phyloP scores from a whole-genome alignment of 2,888 invertebrate genomes.

The Leptarthrus brevirostris region DNA sequence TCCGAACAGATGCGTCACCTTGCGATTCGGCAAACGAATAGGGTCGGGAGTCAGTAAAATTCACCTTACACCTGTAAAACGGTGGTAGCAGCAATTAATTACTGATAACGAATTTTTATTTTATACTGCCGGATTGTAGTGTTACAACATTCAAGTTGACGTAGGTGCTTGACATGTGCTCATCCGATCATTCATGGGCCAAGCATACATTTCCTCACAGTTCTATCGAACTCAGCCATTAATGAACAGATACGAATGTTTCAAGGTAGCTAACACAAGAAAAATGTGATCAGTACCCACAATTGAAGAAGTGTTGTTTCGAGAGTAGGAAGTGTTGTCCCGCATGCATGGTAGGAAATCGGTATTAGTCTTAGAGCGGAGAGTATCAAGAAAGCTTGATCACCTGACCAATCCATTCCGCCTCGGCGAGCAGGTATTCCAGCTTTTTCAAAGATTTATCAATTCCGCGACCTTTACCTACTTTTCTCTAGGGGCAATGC shows the following conservation, averaged over 20 bases:
- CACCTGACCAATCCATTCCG: neutral
- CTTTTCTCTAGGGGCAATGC: slow-evolving; percentile 4
- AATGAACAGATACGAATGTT: too few relatives aligned
- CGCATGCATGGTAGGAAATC: too few relatives aligned
- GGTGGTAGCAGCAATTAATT: neutral
- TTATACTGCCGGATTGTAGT: neutral
- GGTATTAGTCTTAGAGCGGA: too few relatives aligned
- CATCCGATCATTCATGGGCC: too few relatives aligned
- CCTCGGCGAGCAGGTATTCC: neutral
- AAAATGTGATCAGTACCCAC: too few relatives aligned
- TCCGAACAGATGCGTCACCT: slow-evolving; percentile 11
- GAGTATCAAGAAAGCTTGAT: neutral
- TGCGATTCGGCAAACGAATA: slow-evolving; percentile 7
- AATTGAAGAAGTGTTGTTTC: too few relatives aligned
- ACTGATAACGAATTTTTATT: neutral
- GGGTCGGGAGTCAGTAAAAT: neutral
- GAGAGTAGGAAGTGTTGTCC: too few relatives aligned
- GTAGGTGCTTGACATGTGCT: too few relatives aligned
- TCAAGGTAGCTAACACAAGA: too few relatives aligned
- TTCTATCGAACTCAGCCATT: too few relatives aligned
- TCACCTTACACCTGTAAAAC: neutral
- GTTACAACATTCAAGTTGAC: too few relatives aligned
- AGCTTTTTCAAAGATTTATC: neutral
- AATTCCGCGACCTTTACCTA: slow-evolving; percentile 25
- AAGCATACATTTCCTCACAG: too few relatives aligned